Evolutionary conservation across 2,888 invertebrate species (phyloP).

Genomic region (Drosophila multiciliata): DNA sequence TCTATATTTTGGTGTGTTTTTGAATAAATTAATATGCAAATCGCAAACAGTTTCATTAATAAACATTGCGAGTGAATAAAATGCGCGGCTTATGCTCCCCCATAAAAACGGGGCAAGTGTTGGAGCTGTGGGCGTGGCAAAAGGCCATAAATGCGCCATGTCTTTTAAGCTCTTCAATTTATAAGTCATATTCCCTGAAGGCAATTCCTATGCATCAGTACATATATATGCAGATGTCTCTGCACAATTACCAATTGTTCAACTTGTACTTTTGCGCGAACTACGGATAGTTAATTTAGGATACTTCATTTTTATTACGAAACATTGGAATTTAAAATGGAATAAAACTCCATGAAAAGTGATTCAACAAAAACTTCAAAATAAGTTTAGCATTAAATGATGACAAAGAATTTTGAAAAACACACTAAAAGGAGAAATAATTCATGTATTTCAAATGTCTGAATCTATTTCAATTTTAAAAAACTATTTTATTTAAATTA

Average conservation of each 20-base stretch:
- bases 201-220: constrained; percentile 62
- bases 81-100: constrained; percentile 71
- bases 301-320: not conserved
- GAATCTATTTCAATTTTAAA: not conserved
- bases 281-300: not conserved
- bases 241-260: constrained; percentile 48
- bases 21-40: constrained; percentile 83
- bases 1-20: constrained; percentile 63
- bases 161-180: constrained; percentile 37
- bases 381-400: not conserved
- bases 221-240: constrained; percentile 44
- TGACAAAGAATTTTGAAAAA: not conserved
- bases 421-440: not conserved
- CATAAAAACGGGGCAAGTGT: constrained; percentile 59
- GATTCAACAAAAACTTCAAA: not conserved
- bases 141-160: constrained; percentile 52
- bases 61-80: constrained; percentile 79
- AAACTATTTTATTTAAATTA: not conserved
- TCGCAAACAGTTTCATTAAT: constrained; percentile 83
- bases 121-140: constrained; percentile 10
- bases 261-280: not conserved
- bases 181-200: constrained; percentile 60
- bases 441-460: not conserved
- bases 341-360: not conserved
- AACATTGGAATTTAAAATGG: not conserved